Percentiles rank a stretch among this genome's conserved stretches.
Conservation (phyloP, 2,888 invertebrate genomes). For the Melanostoma scalare region DNA sequence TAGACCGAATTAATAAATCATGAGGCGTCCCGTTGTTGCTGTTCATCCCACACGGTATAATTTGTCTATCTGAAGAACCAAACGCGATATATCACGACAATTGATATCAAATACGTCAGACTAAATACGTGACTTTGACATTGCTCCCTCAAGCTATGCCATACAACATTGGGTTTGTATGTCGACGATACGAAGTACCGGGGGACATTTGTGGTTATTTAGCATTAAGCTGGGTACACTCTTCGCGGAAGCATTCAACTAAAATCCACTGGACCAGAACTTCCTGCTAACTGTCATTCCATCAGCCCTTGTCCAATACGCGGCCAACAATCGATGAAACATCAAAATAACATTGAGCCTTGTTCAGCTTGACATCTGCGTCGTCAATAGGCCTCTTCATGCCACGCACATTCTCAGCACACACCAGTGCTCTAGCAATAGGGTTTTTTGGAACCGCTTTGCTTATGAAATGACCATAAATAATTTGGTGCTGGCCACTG, state of each 20-base stretch:
- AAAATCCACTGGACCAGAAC: conserved; percentile 31
- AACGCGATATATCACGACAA: conserved; percentile 51
- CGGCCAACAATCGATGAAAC: conserved; percentile 55
- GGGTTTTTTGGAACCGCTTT: conserved; percentile 40
- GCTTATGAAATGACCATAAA: conserved; percentile 68
- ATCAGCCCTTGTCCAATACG: not conserved
- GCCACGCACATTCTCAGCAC: not conserved
- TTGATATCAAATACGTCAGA: conserved; percentile 60
- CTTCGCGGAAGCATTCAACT: conserved; percentile 43
- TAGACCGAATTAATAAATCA: conserved; percentile 50
- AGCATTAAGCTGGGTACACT: conserved; percentile 24
- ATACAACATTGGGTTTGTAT: conserved; percentile 18
- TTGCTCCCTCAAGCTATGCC: not conserved
- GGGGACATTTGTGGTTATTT: conserved; percentile 38
- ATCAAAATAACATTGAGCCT: conserved; percentile 64
- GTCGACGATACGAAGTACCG: not conserved
- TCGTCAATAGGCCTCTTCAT: not conserved
- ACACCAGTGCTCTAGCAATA: not conserved
- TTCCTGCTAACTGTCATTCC: conserved; percentile 28
- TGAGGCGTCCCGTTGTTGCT: not conserved
- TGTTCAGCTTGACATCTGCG: conserved; percentile 46
- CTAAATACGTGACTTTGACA: conserved; percentile 50
- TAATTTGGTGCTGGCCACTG: conserved; percentile 59
- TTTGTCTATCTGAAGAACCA: conserved; percentile 39
- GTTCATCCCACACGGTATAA: conserved; percentile 3